These are phyloP conservation scores for Polydrusus pterygomalis DNA, from an alignment of 2,888 invertebrate genomes.

Conservation along the genomic window DNA sequence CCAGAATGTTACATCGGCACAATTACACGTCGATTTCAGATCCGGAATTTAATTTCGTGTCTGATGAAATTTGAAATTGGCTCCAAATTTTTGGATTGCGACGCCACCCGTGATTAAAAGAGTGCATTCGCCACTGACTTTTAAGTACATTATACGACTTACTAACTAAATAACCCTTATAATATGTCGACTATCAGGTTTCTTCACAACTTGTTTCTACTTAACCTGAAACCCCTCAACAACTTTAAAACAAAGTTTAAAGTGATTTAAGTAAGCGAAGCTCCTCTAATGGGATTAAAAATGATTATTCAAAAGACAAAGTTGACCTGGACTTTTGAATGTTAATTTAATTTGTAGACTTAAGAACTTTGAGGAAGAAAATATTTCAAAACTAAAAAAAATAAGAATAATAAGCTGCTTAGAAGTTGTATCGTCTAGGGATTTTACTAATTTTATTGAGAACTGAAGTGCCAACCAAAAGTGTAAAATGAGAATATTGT, in stretches of 20 bases:
- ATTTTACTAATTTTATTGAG: not conserved
- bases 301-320: slow-evolving; percentile 45
- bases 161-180: no score
- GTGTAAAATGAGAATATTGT: no score
- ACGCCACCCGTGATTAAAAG: no score
- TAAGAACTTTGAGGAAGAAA: slow-evolving; percentile 18
- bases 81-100: no score
- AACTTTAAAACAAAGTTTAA: slow-evolving; percentile 25
- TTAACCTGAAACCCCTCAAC: slow-evolving; percentile 34
- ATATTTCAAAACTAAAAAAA: not conserved
- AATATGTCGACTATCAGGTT: not conserved
- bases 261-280: slow-evolving; percentile 44
- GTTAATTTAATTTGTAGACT: slow-evolving; percentile 48
- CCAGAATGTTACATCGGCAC: no score
- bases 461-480: no score
- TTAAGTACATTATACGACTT: no score
- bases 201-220: slow-evolving; percentile 30
- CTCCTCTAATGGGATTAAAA: slow-evolving; percentile 49
- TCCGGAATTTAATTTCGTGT: no score
- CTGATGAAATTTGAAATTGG: no score
- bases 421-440: not conserved
- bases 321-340: slow-evolving; percentile 46
- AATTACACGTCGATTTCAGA: no score
- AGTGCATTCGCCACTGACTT: no score
- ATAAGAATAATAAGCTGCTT: not conserved